Evolutionary conservation across 2,113 vertebrate species (phyloP).

Genomic region (Campylorhamphus procurvoides): DNA sequence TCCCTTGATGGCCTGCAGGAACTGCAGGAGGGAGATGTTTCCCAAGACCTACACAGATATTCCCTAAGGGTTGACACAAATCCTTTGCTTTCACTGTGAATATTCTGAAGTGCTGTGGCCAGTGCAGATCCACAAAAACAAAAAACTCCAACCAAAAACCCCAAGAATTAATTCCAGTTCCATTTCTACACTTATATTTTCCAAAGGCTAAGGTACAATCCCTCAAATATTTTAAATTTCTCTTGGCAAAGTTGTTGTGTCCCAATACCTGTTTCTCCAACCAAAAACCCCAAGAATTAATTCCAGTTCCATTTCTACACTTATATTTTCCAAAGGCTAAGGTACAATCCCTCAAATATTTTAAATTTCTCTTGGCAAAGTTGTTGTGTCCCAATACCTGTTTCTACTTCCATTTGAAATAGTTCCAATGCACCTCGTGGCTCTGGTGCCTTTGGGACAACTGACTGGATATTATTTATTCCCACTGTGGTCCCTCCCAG

Average conservation of each 20-base stretch:
- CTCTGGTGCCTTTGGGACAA: neutral
- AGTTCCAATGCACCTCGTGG: neutral
- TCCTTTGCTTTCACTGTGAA: neutral
- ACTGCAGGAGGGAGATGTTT: neutral
- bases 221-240: neutral
- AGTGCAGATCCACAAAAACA: neutral
- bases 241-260: neutral
- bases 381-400: neutral
- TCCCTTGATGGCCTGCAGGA: neutral
- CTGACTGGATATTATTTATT: neutral
- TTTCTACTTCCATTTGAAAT: neutral
- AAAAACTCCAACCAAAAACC: neutral
- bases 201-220: neutral
- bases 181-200: neutral
- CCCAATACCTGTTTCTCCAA: neutral
- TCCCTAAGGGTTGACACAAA: neutral
- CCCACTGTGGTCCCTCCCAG: no score
- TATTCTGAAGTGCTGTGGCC: neutral
- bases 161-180: neutral
- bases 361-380: neutral
- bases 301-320: neutral
- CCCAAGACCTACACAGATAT: rapidly evolving
- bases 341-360: neutral
- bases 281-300: neutral
- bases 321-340: neutral